These are phyloP conservation scores for Chrysemys picta DNA, from an alignment of 2,113 vertebrate genomes.

Conservation along the genomic window DNA sequence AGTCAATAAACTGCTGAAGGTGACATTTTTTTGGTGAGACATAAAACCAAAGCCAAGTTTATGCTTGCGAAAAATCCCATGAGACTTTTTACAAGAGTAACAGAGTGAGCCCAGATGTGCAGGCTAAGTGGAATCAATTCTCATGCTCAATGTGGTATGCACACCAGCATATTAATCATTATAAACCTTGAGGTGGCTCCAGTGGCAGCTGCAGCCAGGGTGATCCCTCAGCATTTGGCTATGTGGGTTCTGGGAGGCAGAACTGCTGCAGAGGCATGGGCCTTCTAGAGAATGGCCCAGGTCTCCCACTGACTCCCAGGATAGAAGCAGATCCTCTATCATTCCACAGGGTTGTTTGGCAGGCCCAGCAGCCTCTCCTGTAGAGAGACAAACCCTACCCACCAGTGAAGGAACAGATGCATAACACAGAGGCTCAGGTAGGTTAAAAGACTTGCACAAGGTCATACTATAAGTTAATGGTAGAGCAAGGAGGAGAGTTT, in stretches of 20 bases:
- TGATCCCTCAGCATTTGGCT: neutral
- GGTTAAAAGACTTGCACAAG: neutral
- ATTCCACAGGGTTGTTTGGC: neutral
- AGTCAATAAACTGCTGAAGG: neutral
- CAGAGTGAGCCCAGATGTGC: neutral
- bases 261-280: neutral
- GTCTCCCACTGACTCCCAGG: neutral
- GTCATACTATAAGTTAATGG: fast-evolving
- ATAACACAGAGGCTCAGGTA: neutral
- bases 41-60: neutral
- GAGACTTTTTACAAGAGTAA: fast-evolving
- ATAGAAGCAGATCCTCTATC: neutral
- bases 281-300: neutral
- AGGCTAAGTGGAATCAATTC: neutral
- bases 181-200: fast-evolving
- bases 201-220: neutral
- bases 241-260: neutral
- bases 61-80: fast-evolving
- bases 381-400: neutral
- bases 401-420: neutral
- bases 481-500: fast-evolving
- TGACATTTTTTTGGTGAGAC: neutral
- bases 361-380: neutral
- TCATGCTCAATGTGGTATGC: neutral
- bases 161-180: fast-evolving